Conservation (phyloP, 2,113 vertebrate genomes). For the Lamprologus lemairii region DNA sequence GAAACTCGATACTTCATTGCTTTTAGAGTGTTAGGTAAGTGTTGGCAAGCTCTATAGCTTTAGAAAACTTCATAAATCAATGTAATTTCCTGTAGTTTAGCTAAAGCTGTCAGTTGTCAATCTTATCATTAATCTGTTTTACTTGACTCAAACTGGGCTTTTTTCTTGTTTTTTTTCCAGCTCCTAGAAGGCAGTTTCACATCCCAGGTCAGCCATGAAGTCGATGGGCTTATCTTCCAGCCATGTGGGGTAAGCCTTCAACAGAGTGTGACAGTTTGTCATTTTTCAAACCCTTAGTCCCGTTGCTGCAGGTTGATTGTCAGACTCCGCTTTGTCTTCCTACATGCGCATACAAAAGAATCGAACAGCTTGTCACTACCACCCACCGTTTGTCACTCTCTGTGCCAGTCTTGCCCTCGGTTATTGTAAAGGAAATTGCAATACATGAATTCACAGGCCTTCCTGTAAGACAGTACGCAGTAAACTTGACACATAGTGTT, state of each 20-base stretch:
- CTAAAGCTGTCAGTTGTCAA: not conserved
- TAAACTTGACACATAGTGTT: not conserved
- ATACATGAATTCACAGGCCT: not conserved
- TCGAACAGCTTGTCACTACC: slow-evolving; percentile 26
- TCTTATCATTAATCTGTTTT: not conserved
- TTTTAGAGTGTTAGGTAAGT: not conserved
- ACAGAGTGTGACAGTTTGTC: slow-evolving; percentile 1
- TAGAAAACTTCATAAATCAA: not conserved
- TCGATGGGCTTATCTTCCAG: slow-evolving; percentile 97
- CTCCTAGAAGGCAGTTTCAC: slow-evolving; percentile 96
- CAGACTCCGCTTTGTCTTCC: not conserved
- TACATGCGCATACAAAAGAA: not conserved
- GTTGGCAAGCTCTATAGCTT: not conserved
- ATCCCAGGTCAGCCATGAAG: slow-evolving; percentile 96
- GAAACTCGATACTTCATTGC: not conserved
- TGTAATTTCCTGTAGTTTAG: not conserved
- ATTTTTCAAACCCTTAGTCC: not conserved
- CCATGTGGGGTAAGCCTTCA: slow-evolving; percentile 85
- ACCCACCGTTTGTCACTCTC: slow-evolving; percentile 8
- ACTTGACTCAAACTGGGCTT: not conserved
- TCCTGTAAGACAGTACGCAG: not conserved
- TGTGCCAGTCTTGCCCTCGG: not conserved
- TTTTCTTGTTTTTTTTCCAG: slow-evolving; percentile 59
- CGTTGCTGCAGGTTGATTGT: slow-evolving; percentile 4
- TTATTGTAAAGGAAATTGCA: slow-evolving; percentile 23